Base-by-base conservation (phyloP, 2,113 vertebrate species). In the Cyanistes caeruleus region DNA sequence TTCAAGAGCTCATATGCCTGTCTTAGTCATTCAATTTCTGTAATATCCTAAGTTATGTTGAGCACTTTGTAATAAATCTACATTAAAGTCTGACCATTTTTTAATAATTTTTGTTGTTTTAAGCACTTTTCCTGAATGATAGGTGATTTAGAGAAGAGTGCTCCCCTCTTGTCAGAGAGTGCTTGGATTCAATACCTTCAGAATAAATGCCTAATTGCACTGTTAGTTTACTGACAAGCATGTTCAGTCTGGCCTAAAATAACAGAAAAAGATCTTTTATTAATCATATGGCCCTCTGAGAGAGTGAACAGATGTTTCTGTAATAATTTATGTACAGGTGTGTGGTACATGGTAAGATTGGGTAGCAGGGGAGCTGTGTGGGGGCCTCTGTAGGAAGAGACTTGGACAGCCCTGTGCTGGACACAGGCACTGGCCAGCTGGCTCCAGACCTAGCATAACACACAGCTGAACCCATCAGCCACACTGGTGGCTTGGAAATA, bases 351-450 rank as follows among this genome's bases (percentile, higher is more conserved):
- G 56, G 22, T 43, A 76, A 67, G 31, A 64, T 81, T 72, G 56
- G 44, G 64, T 58, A 63, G 37, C 16, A 30, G 24, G 7, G 24
- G 25, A 55, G 33, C 30, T 82, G 17, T 46, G 37, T 2, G 1
- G 13, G 3, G 8, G 2, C 1, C 8, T 88, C 30, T 62, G 12
- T 33, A 43, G 13, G 20, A 60, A 9, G 44, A 37, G 35, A 10
- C 7, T 33, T 46, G 55, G 25, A 41, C 35, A 75, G 14, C 46
- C 17, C 25, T 4, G 3, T 70, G 51, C 19, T 0, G 0, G 55
- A 37, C 41, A 27, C 17, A 51, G 12, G 23, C 0, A 3, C 22
- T 60, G n/a, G 27, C 76, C 41, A 48, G 11, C 65, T 78, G 72
- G 8, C 41, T 69, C 15, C 75, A 70, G 27, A 37, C 4, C 25